Conservation (phyloP, 1,140 invertebrate genomes). For the Bombus vancouverensis region DNA sequence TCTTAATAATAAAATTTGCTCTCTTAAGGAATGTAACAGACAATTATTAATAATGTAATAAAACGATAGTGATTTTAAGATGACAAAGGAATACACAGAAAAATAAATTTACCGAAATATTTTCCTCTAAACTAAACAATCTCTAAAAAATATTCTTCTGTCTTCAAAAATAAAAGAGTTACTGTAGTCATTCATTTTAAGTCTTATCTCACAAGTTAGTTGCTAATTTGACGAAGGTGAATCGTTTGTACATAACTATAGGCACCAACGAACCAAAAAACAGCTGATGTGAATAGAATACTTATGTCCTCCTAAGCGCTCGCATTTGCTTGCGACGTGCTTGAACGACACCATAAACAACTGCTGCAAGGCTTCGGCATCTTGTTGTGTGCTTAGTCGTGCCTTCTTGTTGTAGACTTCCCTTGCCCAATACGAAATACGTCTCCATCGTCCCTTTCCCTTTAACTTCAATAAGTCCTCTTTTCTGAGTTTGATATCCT, state of each 20-base stretch:
- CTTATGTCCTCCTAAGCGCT: constrained; percentile 70
- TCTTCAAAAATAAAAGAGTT: neutral
- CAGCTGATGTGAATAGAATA: constrained; percentile 8
- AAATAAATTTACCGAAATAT: neutral
- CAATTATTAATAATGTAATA: neutral
- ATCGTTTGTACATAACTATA: constrained; percentile 22
- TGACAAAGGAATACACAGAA: neutral
- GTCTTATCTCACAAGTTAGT: neutral
- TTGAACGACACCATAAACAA: constrained; percentile 93
- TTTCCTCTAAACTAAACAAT: neutral
- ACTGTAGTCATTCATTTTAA: neutral
- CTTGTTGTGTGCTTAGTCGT: constrained; percentile 86
- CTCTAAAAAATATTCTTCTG: neutral
- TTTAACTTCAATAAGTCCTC: constrained; percentile 94
- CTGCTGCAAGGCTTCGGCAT: constrained; percentile 91
- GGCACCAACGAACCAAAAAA: constrained; percentile 30
- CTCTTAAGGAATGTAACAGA: neutral
- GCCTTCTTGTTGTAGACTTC: constrained; percentile 79
- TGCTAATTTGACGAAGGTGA: constrained; percentile 17
- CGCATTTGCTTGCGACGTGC: constrained; percentile 85
- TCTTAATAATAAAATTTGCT: neutral
- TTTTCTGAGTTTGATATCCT: constrained; percentile 89
- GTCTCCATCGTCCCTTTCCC: constrained; percentile 98
- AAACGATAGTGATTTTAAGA: neutral
- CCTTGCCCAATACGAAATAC: constrained; percentile 91